Evolutionary conservation across 2,113 vertebrate species (phyloP), one percentile per base, ranked within the genome.

Genomic region (Garra rufa): DNA sequence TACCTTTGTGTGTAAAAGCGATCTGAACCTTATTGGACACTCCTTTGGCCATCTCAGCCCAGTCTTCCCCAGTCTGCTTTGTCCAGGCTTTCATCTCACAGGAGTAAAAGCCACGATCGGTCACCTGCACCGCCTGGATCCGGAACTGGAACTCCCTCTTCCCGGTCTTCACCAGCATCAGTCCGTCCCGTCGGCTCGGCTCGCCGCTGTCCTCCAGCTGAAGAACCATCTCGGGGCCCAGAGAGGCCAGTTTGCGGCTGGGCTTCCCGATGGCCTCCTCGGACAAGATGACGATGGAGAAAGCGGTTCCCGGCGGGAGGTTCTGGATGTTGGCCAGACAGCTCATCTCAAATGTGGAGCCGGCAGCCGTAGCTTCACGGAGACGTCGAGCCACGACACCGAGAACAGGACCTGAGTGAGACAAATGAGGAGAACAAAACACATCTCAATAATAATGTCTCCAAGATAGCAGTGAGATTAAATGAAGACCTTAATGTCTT

Each of bases 321-420:
- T 96, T 95, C 82, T 94, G 92, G 0, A 93, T 92, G 78, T 91
- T 95, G 30, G 95, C 94, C 76, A 94, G 94, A 89, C 96, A 97
- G 0, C 90, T 95, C 96, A 97, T 96, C 92, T 96, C 96, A 80
- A 97, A 97, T 0, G 95, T 96, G 69, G 94, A 94, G 52, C 96
- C 96, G 1, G 92, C 91, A 10, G 93, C 91, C 41, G 94, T 94
- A 84, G 95, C 94, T 0, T 95, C 92, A 89, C 94, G 95, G 46
- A 93, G n/a, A 85, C 93, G 94, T 75, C 92, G 91, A 0, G 96
- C 96, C 9, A 74, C 85, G 11, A 90, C 87, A 21, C 46, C 46
- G 6, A 92, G 69, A 3, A n/a, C 57, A 46, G 87, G 86, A 15
- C 82, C 91, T 92, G 78, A 6, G 14, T 9, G 13, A 59, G 7